A percentile compares a stretch with the other conserved stretches of the same genome.
These are phyloP conservation scores for Drosophila monieri DNA, from an alignment of 2,888 invertebrate species.

Conservation along the genomic window DNA sequence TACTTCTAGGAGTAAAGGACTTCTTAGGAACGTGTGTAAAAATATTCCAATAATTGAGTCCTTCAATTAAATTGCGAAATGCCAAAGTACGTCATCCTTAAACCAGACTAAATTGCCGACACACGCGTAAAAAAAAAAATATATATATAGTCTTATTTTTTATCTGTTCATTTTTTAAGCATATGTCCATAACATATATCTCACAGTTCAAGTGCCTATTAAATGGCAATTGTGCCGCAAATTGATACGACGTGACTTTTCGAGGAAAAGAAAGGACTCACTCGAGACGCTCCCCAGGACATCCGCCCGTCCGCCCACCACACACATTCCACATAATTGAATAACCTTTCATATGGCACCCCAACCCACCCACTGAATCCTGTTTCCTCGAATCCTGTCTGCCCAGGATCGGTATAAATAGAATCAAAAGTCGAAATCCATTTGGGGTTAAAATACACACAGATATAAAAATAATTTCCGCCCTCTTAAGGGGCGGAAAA, in stretches of 20 bases:
- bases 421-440: slow-evolving; percentile 52
- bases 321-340: slow-evolving; percentile 62
- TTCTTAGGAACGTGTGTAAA: too few species aligned
- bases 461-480: slow-evolving; percentile 73
- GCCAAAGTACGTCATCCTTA: slow-evolving; percentile 18
- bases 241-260: slow-evolving; percentile 81
- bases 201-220: slow-evolving; percentile 74
- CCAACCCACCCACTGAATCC: slow-evolving; percentile 5
- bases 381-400: slow-evolving; percentile 5
- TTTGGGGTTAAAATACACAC: slow-evolving; percentile 67
- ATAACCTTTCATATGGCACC: slow-evolving; percentile 54
- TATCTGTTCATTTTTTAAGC: slow-evolving; percentile 11
- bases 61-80: slow-evolving; percentile 6
- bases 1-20: too few species aligned
- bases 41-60: background rate
- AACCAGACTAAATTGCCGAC: slow-evolving; percentile 54
- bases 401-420: slow-evolving; percentile 47
- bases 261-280: slow-evolving; percentile 57
- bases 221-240: slow-evolving; percentile 79
- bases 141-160: slow-evolving; percentile 1
- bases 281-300: slow-evolving; percentile 66
- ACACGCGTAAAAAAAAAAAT: slow-evolving; percentile 42
- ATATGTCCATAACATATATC: slow-evolving; percentile 14
- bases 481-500: slow-evolving; percentile 16
- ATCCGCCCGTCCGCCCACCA: slow-evolving; percentile 1